Evolutionary conservation across 2,113 vertebrate species (phyloP).

Genomic region (Camelus bactrianus): DNA sequence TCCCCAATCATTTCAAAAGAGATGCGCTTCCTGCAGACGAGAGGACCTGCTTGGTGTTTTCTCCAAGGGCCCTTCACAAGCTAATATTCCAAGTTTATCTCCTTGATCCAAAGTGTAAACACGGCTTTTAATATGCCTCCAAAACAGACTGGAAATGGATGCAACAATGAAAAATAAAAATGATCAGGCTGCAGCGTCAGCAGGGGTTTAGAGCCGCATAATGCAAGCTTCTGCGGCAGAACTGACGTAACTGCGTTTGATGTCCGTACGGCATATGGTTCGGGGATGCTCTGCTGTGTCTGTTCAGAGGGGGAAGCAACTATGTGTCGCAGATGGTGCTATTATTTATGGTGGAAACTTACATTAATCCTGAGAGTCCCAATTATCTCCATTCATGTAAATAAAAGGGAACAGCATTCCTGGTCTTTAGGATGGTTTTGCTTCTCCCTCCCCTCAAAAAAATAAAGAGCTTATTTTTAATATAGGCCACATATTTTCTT

Average conservation of each 20-base stretch:
- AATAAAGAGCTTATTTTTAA: constrained; percentile 68
- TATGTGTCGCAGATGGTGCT: constrained; percentile 56
- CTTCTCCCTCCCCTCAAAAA: neutral
- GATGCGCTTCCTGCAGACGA: fast-evolving
- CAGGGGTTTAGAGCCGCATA: neutral
- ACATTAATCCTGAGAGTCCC: constrained; percentile 40
- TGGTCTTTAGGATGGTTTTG: neutral
- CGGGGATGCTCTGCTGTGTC: neutral
- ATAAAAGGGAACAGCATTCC: constrained; percentile 60
- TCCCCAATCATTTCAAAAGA: neutral
- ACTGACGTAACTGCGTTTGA: neutral
- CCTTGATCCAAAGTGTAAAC: neutral
- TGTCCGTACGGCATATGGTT: neutral
- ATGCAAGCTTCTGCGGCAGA: neutral
- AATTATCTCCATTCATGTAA: constrained; percentile 70
- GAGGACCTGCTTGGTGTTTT: neutral
- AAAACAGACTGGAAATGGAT: neutral
- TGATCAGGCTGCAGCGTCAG: neutral
- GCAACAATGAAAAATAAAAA: neutral
- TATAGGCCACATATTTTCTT: constrained; percentile 49
- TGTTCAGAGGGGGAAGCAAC: constrained; percentile 48
- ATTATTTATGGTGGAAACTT: constrained; percentile 16
- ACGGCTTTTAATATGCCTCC: neutral
- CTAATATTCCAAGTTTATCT: neutral
- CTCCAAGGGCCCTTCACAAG: neutral